Percentiles rank a stretch among this genome's conserved stretches.
phyloP scores from a whole-genome alignment of 2,797 vertebrate species.

The Tauraco hartlaubi region DNA sequence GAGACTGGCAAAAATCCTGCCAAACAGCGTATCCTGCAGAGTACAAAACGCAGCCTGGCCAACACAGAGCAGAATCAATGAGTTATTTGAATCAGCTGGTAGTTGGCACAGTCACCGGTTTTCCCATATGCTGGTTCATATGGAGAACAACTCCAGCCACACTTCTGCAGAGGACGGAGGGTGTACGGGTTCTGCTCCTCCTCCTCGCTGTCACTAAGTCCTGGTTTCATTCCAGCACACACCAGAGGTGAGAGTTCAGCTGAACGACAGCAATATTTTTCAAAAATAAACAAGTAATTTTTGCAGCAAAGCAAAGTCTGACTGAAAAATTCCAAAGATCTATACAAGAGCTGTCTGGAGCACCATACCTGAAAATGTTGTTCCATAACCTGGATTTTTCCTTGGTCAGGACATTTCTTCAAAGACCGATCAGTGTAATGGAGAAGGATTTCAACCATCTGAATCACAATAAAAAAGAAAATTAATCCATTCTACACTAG shows the following conservation, averaged over 20 bases:
- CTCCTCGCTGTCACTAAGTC: not conserved
- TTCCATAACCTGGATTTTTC: constrained; percentile 96
- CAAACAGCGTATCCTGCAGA: not conserved
- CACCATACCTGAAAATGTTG: constrained; percentile 92
- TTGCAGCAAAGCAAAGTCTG: not conserved
- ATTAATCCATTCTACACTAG: not conserved
- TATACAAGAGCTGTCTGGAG: not conserved
- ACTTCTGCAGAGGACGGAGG: not conserved
- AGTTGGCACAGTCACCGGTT: not conserved
- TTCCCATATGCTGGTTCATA: not conserved
- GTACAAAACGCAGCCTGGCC: not conserved
- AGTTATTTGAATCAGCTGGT: not conserved
- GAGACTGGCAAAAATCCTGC: not conserved
- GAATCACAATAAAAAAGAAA: not conserved
- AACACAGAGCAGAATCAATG: not conserved
- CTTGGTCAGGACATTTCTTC: constrained; percentile 96
- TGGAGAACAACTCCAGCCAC: not conserved
- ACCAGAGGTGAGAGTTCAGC: not conserved
- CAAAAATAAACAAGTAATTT: not conserved
- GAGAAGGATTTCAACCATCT: constrained; percentile 96
- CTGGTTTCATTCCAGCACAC: not conserved
- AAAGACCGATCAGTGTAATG: constrained; percentile 90
- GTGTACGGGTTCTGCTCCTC: not conserved
- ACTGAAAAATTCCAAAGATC: not conserved
- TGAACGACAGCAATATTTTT: not conserved